A percentile compares a stretch with the other conserved stretches of the same genome.
Evolutionary conservation across 2,888 invertebrate genomes (phyloP).

Genomic region (Troides aeacus): DNA sequence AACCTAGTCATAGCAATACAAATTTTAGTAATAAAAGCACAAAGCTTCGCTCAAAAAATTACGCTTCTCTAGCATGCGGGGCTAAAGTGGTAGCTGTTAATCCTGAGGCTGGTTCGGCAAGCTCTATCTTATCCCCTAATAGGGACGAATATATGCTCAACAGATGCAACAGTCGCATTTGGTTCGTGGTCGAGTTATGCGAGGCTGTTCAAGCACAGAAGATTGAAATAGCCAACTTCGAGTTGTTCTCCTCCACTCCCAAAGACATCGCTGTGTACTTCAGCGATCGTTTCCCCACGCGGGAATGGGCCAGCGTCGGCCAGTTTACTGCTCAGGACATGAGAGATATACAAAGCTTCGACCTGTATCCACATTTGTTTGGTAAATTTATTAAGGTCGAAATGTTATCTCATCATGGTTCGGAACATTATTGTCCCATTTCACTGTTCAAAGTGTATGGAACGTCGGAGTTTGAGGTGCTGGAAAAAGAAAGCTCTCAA

Average conservation of each 20-base stretch:
- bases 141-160: slow-evolving; percentile 99
- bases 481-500: slow-evolving; percentile 89
- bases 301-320: slow-evolving; percentile 95
- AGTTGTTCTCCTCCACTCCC: slow-evolving; percentile 98
- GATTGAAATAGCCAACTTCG: slow-evolving; percentile 97
- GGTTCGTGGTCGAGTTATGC: slow-evolving; percentile 98
- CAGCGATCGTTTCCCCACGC: slow-evolving; percentile 92
- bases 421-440: slow-evolving; percentile 98
- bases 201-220: slow-evolving; percentile 97
- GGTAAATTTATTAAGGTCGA: slow-evolving; percentile 95
- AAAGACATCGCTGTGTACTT: slow-evolving; percentile 93
- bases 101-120: slow-evolving; percentile 92
- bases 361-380: slow-evolving; percentile 88
- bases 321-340: slow-evolving; percentile 93
- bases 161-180: slow-evolving; percentile 94
- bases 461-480: slow-evolving; percentile 93
- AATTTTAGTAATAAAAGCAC: slow-evolving; percentile 80
- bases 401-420: slow-evolving; percentile 95
- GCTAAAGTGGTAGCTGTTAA: slow-evolving; percentile 97
- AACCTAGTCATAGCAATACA: slow-evolving; percentile 81
- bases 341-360: slow-evolving; percentile 91
- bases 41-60: slow-evolving; percentile 92
- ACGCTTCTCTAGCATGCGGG: slow-evolving; percentile 97
- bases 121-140: slow-evolving; percentile 92
- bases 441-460: slow-evolving; percentile 97